These are phyloP conservation scores for Heliothis peltigera DNA, from an alignment of 2,888 invertebrate species.

Conservation along the genomic window DNA sequence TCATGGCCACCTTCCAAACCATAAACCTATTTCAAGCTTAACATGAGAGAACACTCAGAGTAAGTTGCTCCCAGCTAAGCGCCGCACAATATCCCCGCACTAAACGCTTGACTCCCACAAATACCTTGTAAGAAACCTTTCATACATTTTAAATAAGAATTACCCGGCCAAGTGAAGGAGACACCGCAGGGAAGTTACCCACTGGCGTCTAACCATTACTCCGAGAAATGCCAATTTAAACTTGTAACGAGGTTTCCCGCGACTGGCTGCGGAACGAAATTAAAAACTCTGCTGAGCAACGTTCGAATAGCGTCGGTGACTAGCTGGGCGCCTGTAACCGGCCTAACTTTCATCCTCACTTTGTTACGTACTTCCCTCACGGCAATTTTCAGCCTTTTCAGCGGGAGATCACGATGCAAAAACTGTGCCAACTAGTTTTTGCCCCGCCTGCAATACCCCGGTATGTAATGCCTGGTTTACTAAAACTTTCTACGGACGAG, in stretches of 20 bases:
- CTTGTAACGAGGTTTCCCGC: constrained; percentile 89
- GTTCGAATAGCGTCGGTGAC: constrained; percentile 76
- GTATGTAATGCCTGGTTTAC: constrained; percentile 38
- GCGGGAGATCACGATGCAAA: constrained; percentile 71
- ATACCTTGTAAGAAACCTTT: constrained; percentile 65
- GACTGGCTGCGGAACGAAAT: constrained; percentile 87
- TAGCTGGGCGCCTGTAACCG: constrained; percentile 80
- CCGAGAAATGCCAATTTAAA: constrained; percentile 89
- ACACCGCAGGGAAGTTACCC: constrained; percentile 80
- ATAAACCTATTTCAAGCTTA: not conserved
- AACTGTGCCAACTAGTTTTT: constrained; percentile 57
- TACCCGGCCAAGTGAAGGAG: constrained; percentile 80
- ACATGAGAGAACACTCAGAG: not conserved
- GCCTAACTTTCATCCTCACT: constrained; percentile 86
- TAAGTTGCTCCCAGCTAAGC: constrained; percentile 5
- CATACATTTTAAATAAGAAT: constrained; percentile 88
- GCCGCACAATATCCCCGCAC: constrained; percentile 45
- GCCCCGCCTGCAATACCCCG: not conserved
- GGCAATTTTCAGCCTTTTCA: constrained; percentile 78
- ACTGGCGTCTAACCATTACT: constrained; percentile 86
- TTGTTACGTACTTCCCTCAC: constrained; percentile 79
- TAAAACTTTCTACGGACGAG: constrained; percentile 40
- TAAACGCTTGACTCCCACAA: constrained; percentile 64
- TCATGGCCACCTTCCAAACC: not conserved
- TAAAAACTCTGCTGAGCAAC: constrained; percentile 85